Conservation (phyloP, 1,140 invertebrate genomes). For the Acromyrmex charruanus region DNA sequence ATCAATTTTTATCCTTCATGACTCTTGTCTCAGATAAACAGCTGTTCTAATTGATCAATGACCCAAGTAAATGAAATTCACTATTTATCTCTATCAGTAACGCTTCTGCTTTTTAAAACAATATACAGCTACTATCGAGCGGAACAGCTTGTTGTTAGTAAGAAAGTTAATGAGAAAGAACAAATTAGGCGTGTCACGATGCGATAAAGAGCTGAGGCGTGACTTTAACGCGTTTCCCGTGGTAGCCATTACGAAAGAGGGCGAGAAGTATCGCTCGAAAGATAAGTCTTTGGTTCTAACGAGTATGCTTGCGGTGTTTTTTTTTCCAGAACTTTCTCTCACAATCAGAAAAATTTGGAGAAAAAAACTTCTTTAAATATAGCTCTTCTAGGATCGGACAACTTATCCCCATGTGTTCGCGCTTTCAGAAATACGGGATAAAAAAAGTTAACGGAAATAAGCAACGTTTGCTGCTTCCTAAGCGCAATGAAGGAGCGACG, state of each 20-base stretch:
- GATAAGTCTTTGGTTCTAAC: slow-evolving; percentile 15
- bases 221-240: slow-evolving; percentile 36
- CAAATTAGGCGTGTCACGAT: slow-evolving; percentile 38
- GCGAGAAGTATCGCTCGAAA: slow-evolving; percentile 38
- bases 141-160: slow-evolving; percentile 6
- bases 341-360: not conserved
- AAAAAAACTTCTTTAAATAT: not conserved
- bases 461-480: not conserved
- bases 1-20: not conserved
- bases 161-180: slow-evolving; percentile 36
- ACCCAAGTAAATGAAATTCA: slow-evolving; percentile 6
- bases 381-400: not conserved
- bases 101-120: slow-evolving; percentile 2
- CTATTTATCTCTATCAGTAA: not conserved
- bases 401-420: not conserved
- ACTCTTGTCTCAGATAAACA: not conserved
- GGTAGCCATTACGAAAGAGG: slow-evolving; percentile 7
- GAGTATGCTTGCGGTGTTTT: not conserved
- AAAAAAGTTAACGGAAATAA: slow-evolving; percentile 5
- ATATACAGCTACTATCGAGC: not conserved
- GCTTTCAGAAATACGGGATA: slow-evolving; percentile 13
- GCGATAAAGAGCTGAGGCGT: slow-evolving; percentile 43
- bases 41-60: not conserved
- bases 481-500: not conserved
- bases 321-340: slow-evolving; percentile 15